These are phyloP conservation scores for Drosophila kurseongensis DNA, from an alignment of 1,140 invertebrate genomes.

Conservation along the genomic window DNA sequence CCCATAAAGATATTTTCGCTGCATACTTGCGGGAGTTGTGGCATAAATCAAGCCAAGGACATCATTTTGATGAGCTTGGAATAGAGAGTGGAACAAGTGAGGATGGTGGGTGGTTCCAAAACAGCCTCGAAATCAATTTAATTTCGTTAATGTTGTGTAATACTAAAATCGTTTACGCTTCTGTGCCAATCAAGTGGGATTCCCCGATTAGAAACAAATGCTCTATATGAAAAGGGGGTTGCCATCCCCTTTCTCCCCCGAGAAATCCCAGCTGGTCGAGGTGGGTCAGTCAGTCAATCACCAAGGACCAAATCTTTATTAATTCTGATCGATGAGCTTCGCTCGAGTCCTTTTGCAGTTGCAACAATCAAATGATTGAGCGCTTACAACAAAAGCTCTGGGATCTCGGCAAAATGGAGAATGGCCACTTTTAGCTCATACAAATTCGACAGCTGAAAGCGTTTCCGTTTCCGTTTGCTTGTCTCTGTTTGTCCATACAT, in stretches of 20 bases:
- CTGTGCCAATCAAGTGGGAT: conserved; percentile 49
- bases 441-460: conserved; percentile 82
- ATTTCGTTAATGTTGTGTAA: conserved; percentile 83
- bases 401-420: conserved; percentile 33
- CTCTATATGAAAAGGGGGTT: conserved; percentile 45
- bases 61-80: conserved; percentile 49
- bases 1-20: conserved; percentile 75
- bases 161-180: conserved; percentile 56
- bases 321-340: conserved; percentile 84
- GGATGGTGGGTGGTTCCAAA: conserved; percentile 48
- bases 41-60: conserved; percentile 67
- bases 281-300: conserved; percentile 57
- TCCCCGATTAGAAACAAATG: conserved; percentile 74
- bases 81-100: not conserved
- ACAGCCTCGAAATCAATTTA: conserved; percentile 64
- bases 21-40: conserved; percentile 73
- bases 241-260: not conserved
- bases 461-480: conserved; percentile 81
- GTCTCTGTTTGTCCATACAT: conserved; percentile 77
- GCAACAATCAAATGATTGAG: conserved; percentile 81
- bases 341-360: conserved; percentile 63
- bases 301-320: conserved; percentile 84
- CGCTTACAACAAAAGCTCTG: conserved; percentile 66
- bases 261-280: conserved; percentile 36
- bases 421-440: conserved; percentile 56